phyloP scores from a whole-genome alignment of 1,140 invertebrate species.

The Eurosta solidaginis region DNA sequence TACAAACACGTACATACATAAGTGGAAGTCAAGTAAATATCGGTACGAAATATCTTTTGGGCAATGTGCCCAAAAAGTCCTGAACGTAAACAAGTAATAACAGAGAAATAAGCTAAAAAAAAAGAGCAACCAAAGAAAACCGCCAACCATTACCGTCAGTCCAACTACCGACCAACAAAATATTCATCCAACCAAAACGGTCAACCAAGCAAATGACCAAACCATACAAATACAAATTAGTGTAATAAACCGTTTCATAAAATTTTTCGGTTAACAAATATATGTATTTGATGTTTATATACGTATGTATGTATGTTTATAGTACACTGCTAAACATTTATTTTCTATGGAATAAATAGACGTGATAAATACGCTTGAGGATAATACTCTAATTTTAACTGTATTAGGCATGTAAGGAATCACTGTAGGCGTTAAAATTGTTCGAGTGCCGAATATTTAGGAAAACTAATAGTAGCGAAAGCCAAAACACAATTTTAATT shows the following conservation, averaged over 20 bases:
- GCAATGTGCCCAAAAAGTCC: constrained; percentile 50
- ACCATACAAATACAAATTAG: constrained; percentile 56
- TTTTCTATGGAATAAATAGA: too few relatives aligned
- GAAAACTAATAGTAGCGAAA: too few relatives aligned
- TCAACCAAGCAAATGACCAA: constrained; percentile 44
- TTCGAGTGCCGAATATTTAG: too few relatives aligned
- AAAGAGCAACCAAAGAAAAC: neutral
- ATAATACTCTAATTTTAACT: too few relatives aligned
- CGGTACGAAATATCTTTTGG: constrained; percentile 40
- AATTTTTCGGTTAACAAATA: constrained; percentile 36
- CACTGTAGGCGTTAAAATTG: too few relatives aligned
- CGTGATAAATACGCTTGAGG: too few relatives aligned
- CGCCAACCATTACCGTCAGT: neutral
- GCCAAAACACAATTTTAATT: too few relatives aligned
- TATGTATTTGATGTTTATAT: neutral
- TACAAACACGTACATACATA: constrained; percentile 29
- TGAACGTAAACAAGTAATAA: neutral
- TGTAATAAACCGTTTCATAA: constrained; percentile 60
- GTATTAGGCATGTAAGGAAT: too few relatives aligned
- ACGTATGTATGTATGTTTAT: neutral
- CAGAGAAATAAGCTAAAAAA: constrained; percentile 43
- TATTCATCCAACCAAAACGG: constrained; percentile 57
- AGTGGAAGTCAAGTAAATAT: too few relatives aligned
- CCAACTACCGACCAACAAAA: constrained; percentile 16
- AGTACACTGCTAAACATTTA: too few relatives aligned